Conservation (phyloP, 2,888 invertebrate genomes). For the Vanessa cardui region DNA sequence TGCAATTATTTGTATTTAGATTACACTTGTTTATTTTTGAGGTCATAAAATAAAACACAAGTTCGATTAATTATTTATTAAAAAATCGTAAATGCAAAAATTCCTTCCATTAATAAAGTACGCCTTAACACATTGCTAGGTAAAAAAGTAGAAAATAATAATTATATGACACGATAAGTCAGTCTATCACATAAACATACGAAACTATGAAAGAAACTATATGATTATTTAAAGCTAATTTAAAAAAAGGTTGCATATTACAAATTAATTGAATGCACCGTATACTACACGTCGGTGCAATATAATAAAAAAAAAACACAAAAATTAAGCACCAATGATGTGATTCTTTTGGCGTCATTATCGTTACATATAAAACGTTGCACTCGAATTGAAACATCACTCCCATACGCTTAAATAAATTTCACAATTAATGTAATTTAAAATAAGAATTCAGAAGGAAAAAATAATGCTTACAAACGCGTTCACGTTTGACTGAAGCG, state of each 20-base stretch:
- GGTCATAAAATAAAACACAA: slow-evolving; percentile 27
- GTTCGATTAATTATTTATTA: slow-evolving; percentile 47
- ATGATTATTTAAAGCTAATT: slow-evolving; percentile 28
- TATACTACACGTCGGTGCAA: too few species aligned
- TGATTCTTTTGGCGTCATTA: too few species aligned
- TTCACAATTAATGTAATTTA: too few species aligned
- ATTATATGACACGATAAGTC: slow-evolving; percentile 42
- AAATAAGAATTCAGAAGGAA: too few species aligned
- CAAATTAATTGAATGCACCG: too few species aligned
- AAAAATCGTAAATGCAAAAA: slow-evolving; percentile 53
- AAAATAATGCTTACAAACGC: not conserved
- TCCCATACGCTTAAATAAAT: too few species aligned
- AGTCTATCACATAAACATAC: slow-evolving; percentile 49
- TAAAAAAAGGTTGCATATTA: slow-evolving; percentile 10
- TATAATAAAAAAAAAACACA: slow-evolving; percentile 3
- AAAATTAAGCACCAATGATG: slow-evolving; percentile 13
- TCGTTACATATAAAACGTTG: too few species aligned
- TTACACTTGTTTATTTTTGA: too few species aligned
- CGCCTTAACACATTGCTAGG: slow-evolving; percentile 31
- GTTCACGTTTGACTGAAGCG: slow-evolving; percentile 14
- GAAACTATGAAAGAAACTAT: slow-evolving; percentile 33
- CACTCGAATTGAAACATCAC: too few species aligned
- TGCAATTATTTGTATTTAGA: too few species aligned
- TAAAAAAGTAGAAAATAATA: slow-evolving; percentile 46
- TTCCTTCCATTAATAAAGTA: slow-evolving; percentile 46